Percentiles rank a stretch among this genome's conserved stretches.
These are phyloP conservation scores for Tetramorium bicarinatum DNA, from an alignment of 2,888 invertebrate genomes.

Conservation along the genomic window DNA sequence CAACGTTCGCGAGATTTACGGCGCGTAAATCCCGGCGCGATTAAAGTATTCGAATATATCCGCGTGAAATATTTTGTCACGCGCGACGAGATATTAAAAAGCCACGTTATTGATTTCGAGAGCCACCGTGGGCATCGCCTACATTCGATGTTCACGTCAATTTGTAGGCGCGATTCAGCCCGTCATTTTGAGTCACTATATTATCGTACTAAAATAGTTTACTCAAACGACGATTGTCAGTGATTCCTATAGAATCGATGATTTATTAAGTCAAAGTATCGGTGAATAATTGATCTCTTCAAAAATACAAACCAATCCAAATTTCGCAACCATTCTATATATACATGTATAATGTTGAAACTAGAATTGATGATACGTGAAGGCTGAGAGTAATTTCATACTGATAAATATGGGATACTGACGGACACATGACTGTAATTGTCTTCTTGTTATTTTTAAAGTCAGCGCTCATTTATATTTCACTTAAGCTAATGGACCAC, in stretches of 20 bases:
- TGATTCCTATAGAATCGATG: slow-evolving; percentile 2
- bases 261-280: background rate
- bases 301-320: background rate
- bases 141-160: slow-evolving; percentile 13
- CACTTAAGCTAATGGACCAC: slow-evolving; percentile 57
- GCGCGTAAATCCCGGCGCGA: slow-evolving; percentile 53
- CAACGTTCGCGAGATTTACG: slow-evolving; percentile 54
- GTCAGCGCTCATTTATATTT: slow-evolving; percentile 47
- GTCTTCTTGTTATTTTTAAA: slow-evolving; percentile 39
- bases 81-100: slow-evolving; percentile 53
- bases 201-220: slow-evolving; percentile 29
- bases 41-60: slow-evolving; percentile 56
- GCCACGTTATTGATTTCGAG: slow-evolving; percentile 54
- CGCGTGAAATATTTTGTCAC: slow-evolving; percentile 56
- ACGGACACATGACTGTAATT: slow-evolving; percentile 25
- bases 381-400: background rate
- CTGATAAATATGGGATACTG: background rate
- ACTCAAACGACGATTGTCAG: background rate
- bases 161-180: slow-evolving; percentile 25
- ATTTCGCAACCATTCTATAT: background rate
- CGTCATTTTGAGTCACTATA: background rate
- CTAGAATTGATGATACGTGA: background rate
- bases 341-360: too few species aligned
- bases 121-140: background rate
- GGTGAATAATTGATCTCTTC: background rate